phyloP scores from a whole-genome alignment of 2,797 vertebrate species.

The Manis pentadactyla region DNA sequence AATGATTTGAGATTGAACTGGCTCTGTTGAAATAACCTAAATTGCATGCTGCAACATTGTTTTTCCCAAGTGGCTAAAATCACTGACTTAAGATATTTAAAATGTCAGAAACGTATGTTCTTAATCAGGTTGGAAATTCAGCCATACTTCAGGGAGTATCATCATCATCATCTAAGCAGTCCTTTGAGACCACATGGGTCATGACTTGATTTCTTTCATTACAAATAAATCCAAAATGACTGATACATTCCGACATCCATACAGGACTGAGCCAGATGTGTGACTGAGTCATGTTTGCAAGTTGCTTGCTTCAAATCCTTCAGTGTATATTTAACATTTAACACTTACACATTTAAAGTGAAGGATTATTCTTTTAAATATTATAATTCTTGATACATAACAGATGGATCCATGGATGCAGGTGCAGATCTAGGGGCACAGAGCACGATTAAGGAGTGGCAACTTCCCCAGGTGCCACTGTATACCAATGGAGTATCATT shows the following conservation, averaged over 20 bases:
- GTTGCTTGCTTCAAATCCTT: slow-evolving; percentile 42
- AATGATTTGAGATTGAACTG: slow-evolving; percentile 57
- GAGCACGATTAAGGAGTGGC: neutral
- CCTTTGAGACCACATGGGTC: neutral
- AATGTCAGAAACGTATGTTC: slow-evolving; percentile 59
- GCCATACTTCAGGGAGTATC: slow-evolving; percentile 1
- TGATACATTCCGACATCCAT: slow-evolving; percentile 17
- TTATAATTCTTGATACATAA: neutral
- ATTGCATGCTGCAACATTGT: slow-evolving; percentile 58
- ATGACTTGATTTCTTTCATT: slow-evolving; percentile 62
- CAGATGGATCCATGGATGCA: neutral
- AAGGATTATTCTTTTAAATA: slow-evolving; percentile 10
- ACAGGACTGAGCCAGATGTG: slow-evolving; percentile 23
- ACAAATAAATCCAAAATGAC: slow-evolving; percentile 60
- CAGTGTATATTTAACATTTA: slow-evolving; percentile 17
- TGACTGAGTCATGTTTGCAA: slow-evolving; percentile 37
- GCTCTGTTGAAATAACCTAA: slow-evolving; percentile 66
- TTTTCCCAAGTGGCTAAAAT: slow-evolving; percentile 67
- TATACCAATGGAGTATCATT: neutral
- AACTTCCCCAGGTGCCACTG: neutral
- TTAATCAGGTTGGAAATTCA: slow-evolving; percentile 44
- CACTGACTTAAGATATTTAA: slow-evolving; percentile 65
- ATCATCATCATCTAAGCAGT: slow-evolving; percentile 14
- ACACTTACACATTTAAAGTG: slow-evolving; percentile 30
- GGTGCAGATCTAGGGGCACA: neutral